Evolutionary conservation across 2,113 vertebrate genomes (phyloP), one percentile per base, ranked within the genome.

Genomic region (Nothocercus julius): DNA sequence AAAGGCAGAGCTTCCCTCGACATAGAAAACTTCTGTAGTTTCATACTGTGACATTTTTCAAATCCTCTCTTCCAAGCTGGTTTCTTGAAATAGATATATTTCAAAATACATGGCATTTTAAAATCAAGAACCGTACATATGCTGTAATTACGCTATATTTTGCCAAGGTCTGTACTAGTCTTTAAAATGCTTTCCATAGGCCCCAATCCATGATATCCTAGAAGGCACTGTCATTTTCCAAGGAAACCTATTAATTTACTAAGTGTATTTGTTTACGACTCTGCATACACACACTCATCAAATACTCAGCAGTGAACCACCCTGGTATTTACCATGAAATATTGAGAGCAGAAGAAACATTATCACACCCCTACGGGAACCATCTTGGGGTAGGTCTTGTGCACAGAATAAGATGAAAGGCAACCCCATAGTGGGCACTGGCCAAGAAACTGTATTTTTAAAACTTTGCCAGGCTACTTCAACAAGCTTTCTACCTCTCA

Each of bases 91-190:
- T 8, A 91, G 62, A 82, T 66, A 9, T 25, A 70, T 36, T 86
- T 94, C n/a, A 45, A 94, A 92, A 89, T 40, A 16, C 10, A 73
- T 28, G 74, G 49, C 81, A 87, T 93, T 90, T 92, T 81, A 75
- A 94, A 96, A 78, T 21, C 14, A 89, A 61, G 40, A 91, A 70
- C 9, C 83, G 38, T 75, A 56, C 63, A 44, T 86, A 78, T 38
- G 80, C 24, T 89, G 18, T 67, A 82, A 93, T 67, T 80, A 70
- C 0, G 0, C 11, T 54, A 22, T 87, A 82, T 69, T 89, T 87
- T 91, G 54, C 62, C 70, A 85, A 58, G 58, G 32, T 79, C 84
- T 92, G 75, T 67, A 44, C 47, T 76, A 28, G 13, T 49, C 61
- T 79, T 32, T 49, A 54, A 93, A 93, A 79, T 16, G 6, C 10